Evolutionary conservation across 1,140 invertebrate genomes (phyloP), one percentile per base, ranked within the genome.

Genomic region (Pentalonia nigronervosa): DNA sequence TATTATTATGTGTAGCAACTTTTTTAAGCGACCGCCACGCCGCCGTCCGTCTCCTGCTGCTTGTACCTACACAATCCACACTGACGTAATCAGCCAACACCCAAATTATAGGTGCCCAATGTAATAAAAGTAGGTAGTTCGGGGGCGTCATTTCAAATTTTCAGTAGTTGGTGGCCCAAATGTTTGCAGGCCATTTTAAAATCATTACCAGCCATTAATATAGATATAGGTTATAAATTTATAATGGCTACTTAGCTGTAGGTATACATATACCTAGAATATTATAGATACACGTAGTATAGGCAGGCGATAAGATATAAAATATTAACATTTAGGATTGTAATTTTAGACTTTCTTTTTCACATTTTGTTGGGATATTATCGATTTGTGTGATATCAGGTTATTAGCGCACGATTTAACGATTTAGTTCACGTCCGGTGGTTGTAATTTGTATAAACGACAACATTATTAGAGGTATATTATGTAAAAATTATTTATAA

Each of bases 51-150:
- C 4, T 30, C 4, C 11, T 76, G 14, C 41, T 34, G n/a, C 60
- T 17, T 76, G n/a, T 76, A n/a, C n/a, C n/a, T 76, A 76, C 30
- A 76, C 60, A 76, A 76, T n/a, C 30, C 30, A n/a, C n/a, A 76
- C 60, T 76, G 60, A 76, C 60, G 60, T n/a, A 76, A 76, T 76
- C 60, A 30, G 60, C 60, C 60, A 76, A 76, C 60, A 76, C 60
- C 60, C 60, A 76, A 76, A 76, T 76, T 76, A 76, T 76, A 76
- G 60, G 30, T 76, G 17, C 60, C 60, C 30, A 76, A n/a, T 76
- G 30, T n/a, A 76, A 76, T 30, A 76, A 9, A n/a, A 76, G n/a
- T 76, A 67, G 60, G n/a, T 67, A 76, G 60, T 76, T 76, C 60
- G 60, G 60, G 60, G 60, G 60, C 60, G 60, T 76, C 4, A 76